A percentile compares a stretch with the other conserved stretches of the same genome.
phyloP scores from a whole-genome alignment of 2,888 invertebrate genomes.

The Hydrotaea cyrtoneurina region DNA sequence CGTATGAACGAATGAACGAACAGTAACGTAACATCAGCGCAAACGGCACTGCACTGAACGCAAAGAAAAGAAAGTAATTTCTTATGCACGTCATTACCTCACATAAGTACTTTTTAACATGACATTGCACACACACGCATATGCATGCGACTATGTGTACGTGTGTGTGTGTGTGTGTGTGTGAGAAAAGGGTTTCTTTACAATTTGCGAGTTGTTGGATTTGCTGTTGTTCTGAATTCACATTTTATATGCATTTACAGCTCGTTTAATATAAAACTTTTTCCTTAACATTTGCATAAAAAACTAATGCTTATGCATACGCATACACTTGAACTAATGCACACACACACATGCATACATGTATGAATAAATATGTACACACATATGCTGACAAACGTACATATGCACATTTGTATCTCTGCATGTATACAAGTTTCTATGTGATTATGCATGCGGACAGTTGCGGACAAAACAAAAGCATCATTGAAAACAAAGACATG shows the following conservation, averaged over 20 bases:
- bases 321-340: neutral
- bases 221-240: conserved; percentile 48
- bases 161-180: neutral
- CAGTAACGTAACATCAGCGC: conserved; percentile 15
- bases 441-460: no score
- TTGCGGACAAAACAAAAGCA: no score
- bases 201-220: conserved; percentile 16
- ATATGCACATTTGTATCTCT: neutral
- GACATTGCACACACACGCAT: conserved; percentile 42
- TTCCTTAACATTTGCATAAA: conserved; percentile 5
- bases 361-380: neutral
- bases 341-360: neutral
- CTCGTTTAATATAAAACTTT: conserved; percentile 62
- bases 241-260: conserved; percentile 64
- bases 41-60: neutral
- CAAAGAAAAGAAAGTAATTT: conserved; percentile 67
- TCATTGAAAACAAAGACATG: no score
- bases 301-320: neutral
- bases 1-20: neutral
- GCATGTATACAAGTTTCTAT: neutral
- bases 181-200: conserved; percentile 53
- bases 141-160: neutral
- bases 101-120: conserved; percentile 69
- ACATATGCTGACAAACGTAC: neutral
- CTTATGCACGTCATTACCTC: conserved; percentile 71